These are phyloP conservation scores for Saiga tatarica DNA, from an alignment of 2,113 vertebrate genomes.

Conservation along the genomic window DNA sequence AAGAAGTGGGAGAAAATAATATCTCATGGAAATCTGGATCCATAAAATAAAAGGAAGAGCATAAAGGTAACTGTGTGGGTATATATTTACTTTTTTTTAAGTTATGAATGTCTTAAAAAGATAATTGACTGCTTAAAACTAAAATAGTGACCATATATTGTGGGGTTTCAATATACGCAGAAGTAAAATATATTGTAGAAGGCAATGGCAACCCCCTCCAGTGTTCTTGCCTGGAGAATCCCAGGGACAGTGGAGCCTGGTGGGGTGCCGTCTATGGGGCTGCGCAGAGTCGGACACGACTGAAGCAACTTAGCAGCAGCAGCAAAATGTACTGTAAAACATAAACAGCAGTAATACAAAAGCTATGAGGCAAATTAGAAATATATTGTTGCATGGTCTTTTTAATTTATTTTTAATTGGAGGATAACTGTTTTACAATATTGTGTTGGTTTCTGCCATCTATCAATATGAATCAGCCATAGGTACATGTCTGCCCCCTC, in stretches of 20 bases:
- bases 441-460: background rate
- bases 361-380: background rate
- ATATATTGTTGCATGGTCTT: background rate
- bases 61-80: background rate
- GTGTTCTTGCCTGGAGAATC: too few relatives aligned
- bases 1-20: background rate
- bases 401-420: background rate
- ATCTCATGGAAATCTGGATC: background rate
- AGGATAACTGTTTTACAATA: background rate
- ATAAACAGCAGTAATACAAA: background rate
- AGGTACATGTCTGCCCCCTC: background rate
- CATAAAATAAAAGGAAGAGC: background rate
- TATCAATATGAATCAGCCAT: background rate
- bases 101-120: background rate
- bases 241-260: too few relatives aligned
- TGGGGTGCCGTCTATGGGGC: too few relatives aligned
- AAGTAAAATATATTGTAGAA: background rate
- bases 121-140: background rate
- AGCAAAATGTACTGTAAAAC: background rate
- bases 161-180: background rate
- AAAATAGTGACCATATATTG: background rate
- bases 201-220: too few relatives aligned
- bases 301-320: background rate
- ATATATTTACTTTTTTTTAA: background rate
- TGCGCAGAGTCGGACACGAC: too few relatives aligned